Percentiles rank a stretch among this genome's conserved stretches.
Evolutionary conservation across 2,797 vertebrate genomes (phyloP).

Genomic region (Threskiornis aethiopicus): DNA sequence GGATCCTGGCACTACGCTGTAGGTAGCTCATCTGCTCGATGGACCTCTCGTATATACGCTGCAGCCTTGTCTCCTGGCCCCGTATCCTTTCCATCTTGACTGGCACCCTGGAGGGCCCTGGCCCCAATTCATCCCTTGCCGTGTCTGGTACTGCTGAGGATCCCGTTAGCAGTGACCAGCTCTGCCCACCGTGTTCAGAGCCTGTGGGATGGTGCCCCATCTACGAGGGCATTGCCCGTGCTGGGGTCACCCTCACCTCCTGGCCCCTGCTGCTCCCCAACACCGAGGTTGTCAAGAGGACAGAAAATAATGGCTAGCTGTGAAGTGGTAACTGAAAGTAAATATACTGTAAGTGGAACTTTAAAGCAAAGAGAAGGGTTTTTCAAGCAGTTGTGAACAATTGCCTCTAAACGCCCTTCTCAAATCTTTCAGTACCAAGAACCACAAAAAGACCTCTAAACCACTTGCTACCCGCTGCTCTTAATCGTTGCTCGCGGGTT

Average conservation of each 20-base stretch:
- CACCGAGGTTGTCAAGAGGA: background rate
- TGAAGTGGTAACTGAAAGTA: background rate
- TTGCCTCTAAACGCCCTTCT: background rate
- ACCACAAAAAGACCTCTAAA: background rate
- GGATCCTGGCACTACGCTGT: fast-evolving
- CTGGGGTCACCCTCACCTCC: background rate
- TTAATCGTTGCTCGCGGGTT: background rate
- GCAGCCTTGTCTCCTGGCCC: background rate
- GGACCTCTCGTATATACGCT: fast-evolving
- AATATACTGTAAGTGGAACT: background rate
- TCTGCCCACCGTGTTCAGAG: fast-evolving
- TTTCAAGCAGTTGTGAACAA: background rate
- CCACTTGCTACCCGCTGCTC: background rate
- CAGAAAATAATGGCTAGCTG: background rate
- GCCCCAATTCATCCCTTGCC: no score
- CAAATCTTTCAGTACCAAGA: background rate
- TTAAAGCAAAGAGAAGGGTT: background rate
- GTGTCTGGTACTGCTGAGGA: background rate
- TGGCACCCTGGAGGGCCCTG: background rate
- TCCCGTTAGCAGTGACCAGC: fast-evolving
- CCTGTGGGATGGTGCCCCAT: background rate
- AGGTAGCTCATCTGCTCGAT: background rate
- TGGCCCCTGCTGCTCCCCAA: background rate
- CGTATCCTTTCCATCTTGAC: background rate
- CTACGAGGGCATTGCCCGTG: fast-evolving